Conservation (phyloP, 2,888 invertebrate genomes). For the Dorcus hopei region DNA sequence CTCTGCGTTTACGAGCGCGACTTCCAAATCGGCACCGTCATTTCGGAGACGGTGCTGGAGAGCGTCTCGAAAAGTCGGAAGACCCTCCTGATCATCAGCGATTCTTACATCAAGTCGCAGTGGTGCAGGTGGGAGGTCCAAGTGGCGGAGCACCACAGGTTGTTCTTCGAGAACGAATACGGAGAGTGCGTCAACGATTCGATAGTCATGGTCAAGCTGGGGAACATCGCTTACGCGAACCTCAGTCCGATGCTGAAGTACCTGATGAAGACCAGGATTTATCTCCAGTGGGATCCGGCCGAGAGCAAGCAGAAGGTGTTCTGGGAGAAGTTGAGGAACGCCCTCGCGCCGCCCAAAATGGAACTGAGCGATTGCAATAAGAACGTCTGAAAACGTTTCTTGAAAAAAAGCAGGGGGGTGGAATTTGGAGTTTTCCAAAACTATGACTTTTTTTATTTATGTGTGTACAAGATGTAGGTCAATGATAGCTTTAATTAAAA, state of each 20-base stretch:
- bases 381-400: too few species aligned
- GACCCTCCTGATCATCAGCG: conserved; percentile 64
- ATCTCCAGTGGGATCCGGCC: conserved; percentile 59
- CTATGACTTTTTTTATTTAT: too few species aligned
- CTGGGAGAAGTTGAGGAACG: conserved; percentile 43
- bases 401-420: too few species aligned
- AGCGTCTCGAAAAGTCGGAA: conserved; percentile 64
- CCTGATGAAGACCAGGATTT: conserved; percentile 62
- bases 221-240: conserved; percentile 55
- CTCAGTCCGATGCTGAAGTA: conserved; percentile 60
- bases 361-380: too few species aligned
- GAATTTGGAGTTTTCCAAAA: too few species aligned
- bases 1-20: conserved; percentile 70
- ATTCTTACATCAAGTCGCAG: conserved; percentile 65
- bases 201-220: conserved; percentile 61
- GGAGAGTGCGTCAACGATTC: conserved; percentile 56
- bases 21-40: conserved; percentile 61
- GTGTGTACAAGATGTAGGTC: too few species aligned
- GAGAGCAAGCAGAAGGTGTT: conserved; percentile 42
- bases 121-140: conserved; percentile 73
- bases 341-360: conserved; percentile 27
- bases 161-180: conserved; percentile 55
- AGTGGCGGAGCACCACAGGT: conserved; percentile 62
- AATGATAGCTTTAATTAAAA: too few species aligned
- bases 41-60: conserved; percentile 63